Conservation (phyloP, 2,797 vertebrate genomes). For the Pantherophis vulpinus region DNA sequence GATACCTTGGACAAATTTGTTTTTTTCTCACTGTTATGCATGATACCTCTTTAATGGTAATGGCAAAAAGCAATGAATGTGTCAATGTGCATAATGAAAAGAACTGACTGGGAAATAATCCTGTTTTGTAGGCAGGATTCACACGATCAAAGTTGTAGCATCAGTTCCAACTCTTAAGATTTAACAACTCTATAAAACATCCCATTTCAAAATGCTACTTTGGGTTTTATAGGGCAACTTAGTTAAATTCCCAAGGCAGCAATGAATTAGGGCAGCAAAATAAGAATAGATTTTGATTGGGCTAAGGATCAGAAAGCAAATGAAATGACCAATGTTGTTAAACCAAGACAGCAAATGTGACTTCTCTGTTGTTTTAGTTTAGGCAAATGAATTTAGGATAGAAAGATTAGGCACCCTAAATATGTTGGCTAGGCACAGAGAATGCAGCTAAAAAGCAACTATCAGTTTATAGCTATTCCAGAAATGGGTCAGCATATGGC, state of each 20-base stretch:
- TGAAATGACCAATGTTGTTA: constrained; percentile 50
- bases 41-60: not conserved
- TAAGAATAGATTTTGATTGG: constrained; percentile 53
- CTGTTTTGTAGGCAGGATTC: not conserved
- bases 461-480: constrained; percentile 52
- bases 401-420: constrained; percentile 36
- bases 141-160: not conserved
- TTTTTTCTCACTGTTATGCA: not conserved
- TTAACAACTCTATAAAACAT: not conserved
- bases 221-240: constrained; percentile 15
- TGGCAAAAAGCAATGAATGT: not conserved
- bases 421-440: constrained; percentile 46
- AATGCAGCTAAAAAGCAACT: constrained; percentile 50
- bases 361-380: constrained; percentile 51
- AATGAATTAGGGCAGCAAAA: constrained; percentile 38
- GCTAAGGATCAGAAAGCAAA: constrained; percentile 44
- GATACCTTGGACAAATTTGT: not conserved
- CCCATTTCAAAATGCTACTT: not conserved
- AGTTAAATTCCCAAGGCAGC: constrained; percentile 39
- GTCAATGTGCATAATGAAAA: not conserved
- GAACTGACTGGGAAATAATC: not conserved
- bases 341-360: constrained; percentile 55
- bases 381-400: constrained; percentile 52
- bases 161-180: not conserved
- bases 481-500: constrained; percentile 62